Base-by-base conservation (phyloP, 2,888 invertebrate genomes). In the Lapara coniferarum region DNA sequence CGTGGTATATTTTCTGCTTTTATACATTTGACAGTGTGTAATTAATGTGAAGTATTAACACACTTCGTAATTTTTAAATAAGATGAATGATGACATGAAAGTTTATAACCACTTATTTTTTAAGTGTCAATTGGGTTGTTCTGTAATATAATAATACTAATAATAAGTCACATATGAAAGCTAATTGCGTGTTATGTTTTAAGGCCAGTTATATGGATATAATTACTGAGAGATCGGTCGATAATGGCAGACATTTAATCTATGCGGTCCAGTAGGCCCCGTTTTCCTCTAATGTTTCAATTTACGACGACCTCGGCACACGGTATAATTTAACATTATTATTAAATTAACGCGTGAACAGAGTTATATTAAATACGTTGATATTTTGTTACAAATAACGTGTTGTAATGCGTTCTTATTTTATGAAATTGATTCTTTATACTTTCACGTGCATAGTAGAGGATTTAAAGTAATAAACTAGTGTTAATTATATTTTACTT, bases 241-340 rank as follows among this genome's bases (percentile, higher is more conserved):
- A 69, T 69, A 69, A 68, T 59, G 58, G n/a, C 59, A 53, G 59
- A 63, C 59, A 63, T 63, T 69, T 63, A 63, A 69, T 69, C 59
- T 63, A 53, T 69, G 68, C 53, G 68, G 53, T 53, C 53, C 25
- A 52, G 44, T 69, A 63, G 63, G 44, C 68, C 51, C 63, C 52
- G 53, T 69, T 69, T 63, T 53, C 58, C 16, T 68, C 68, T 37
- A 52, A 68, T 59, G 52, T 58, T 58, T 68, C 68, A 68, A 68
- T 68, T 68, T 52, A 59, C 30, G 58, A 58, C 30, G 52, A 58
- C 57, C 58, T 52, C 52, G 51, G 25, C n/a, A 44, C 25, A 16
- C 51, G 30, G 30, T 68, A 1, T 51, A 25, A n/a, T 46, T 67
- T 67, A 63, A 63, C 63, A 63, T 63, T 49, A 63, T 12, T 63